These are phyloP conservation scores for Solenodon paradoxus DNA, from an alignment of 2,113 vertebrate species.

Conservation along the genomic window DNA sequence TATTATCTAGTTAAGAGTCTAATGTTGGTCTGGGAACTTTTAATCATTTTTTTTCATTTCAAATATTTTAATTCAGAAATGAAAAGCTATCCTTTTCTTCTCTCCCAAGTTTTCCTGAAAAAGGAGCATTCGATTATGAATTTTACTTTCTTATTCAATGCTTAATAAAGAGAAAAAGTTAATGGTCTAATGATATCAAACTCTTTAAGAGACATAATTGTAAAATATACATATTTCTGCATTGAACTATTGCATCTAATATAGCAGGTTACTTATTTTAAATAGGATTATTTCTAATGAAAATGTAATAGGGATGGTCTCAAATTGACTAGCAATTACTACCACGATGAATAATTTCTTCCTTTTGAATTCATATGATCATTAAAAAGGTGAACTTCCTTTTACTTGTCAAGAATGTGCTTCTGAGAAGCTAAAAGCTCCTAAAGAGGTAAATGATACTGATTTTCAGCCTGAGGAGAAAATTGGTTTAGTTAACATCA, in stretches of 20 bases:
- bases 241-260: not conserved
- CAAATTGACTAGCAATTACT: not conserved
- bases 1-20: not conserved
- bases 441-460: not conserved
- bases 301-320: not conserved
- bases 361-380: not conserved
- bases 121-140: not conserved
- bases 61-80: not conserved
- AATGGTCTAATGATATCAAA: constrained; percentile 15
- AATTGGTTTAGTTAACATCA: not conserved
- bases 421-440: not conserved
- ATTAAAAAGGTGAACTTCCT: not conserved
- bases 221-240: not conserved
- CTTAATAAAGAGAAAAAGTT: constrained; percentile 16
- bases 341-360: not conserved
- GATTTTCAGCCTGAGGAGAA: not conserved
- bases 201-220: not conserved
- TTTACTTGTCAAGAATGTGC: constrained; percentile 39
- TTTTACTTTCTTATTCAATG: not conserved
- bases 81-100: not conserved
- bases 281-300: constrained; percentile 9
- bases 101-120: not conserved
- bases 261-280: not conserved
- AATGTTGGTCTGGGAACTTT: not conserved
- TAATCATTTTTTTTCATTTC: not conserved